Base-by-base conservation (phyloP, 1,140 invertebrate species). In the Heliconius himera region DNA sequence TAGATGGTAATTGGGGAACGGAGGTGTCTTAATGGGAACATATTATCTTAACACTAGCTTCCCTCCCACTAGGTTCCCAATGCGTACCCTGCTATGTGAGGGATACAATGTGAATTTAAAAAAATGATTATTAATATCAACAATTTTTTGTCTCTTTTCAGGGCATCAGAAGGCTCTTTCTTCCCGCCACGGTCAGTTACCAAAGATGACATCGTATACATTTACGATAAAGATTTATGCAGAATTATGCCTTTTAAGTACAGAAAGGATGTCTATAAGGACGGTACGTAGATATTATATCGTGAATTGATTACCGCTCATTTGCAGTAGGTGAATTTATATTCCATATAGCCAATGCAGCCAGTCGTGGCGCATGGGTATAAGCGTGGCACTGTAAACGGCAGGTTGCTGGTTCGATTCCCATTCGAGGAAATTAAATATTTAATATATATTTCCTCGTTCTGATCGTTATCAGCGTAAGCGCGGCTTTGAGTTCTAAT, bases 191-290 rank as follows among this genome's bases (percentile, higher is more conserved):
- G 96, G 20, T 95, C 97, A 22, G 93, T 96, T 36, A 97, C 97
- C 1, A 97, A 97, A 81, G 94, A 96, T 1, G 96, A 98, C 84
- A 95, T 96, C 1, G 95, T 98, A 29, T 95, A 98, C 78, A 87
- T 98, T 9, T 98, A 97, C 89, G 97, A 98, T 84, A 98, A 98
- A 88, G 98, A 98, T 90, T 86, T 98, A 8, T 98, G 98, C 83
- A 95, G 98, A n/a, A 96, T 97, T 1, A 89, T 98, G 81, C 97
- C 97, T 0, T 92, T 98, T 9, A 95, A 96, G 77, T 97, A 98
- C 89, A 95, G 96, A 46, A 95, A 96, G 76, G 95, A 96, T 33
- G 94, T 96, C 6, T 93, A 95, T 73, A 96, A 98, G 95, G 96
- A 96, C 87, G 96, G 96, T 96, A 82, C 92, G 91, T 77, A 73